phyloP scores from a whole-genome alignment of 2,888 invertebrate species.

The Parthenolecanium corni region DNA sequence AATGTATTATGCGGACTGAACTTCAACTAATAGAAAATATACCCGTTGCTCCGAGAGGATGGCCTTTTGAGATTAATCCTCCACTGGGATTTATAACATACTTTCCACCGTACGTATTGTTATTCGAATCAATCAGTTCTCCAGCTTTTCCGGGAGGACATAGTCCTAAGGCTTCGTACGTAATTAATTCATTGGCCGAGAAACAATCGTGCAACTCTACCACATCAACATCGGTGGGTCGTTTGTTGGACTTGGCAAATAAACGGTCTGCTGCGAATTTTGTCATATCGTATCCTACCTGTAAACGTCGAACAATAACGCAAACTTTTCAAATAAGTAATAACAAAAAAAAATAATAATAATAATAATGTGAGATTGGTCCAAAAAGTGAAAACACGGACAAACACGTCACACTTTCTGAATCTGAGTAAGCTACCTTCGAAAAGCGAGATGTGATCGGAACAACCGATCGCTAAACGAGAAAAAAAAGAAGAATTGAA shows the following conservation, averaged over 20 bases:
- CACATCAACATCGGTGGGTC: conserved; percentile 76
- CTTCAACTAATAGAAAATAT: conserved; percentile 30
- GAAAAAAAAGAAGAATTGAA: too few species aligned
- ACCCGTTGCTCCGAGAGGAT: conserved; percentile 93
- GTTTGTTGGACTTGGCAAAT: conserved; percentile 60
- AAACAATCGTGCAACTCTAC: conserved; percentile 97
- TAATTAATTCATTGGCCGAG: conserved; percentile 90
- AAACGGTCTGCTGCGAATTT: conserved; percentile 63
- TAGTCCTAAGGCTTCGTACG: conserved; percentile 90
- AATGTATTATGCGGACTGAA: too few species aligned
- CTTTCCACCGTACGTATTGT: conserved; percentile 95
- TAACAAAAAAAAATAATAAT: too few species aligned
- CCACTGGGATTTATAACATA: conserved; percentile 98
- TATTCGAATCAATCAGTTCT: conserved; percentile 80
- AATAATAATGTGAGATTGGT: too few species aligned
- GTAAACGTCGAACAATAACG: conserved; percentile 24
- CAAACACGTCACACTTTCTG: too few species aligned
- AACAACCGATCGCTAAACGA: too few species aligned
- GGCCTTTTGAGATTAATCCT: conserved; percentile 97
- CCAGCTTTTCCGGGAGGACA: conserved; percentile 84
- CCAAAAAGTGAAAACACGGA: too few species aligned
- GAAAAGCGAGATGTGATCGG: too few species aligned
- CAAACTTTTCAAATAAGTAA: not conserved
- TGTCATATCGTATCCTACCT: conserved; percentile 89
- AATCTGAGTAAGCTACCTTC: too few species aligned